A percentile compares a stretch with the other conserved stretches of the same genome.
Conservation (phyloP, 2,797 vertebrate genomes). For the Pseudocheirus occidentalis region DNA sequence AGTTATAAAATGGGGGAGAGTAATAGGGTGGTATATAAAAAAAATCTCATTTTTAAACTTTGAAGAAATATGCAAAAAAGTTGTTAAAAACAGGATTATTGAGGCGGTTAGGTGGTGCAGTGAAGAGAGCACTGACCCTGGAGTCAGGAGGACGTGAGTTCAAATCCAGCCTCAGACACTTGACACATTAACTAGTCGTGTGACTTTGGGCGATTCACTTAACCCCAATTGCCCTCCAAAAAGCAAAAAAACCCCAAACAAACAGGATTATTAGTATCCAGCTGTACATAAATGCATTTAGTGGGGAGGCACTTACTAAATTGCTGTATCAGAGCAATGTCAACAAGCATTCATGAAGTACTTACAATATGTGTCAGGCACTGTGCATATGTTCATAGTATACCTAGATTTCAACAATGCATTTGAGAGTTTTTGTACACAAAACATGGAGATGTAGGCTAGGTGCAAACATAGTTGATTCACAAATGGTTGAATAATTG, state of each 20-base stretch:
- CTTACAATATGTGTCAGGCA: not conserved
- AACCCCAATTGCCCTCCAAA: too few relatives aligned
- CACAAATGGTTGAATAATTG: not conserved
- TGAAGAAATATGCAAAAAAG: not conserved
- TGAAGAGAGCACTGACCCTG: too few relatives aligned
- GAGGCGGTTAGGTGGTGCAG: too few relatives aligned
- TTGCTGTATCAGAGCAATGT: not conserved
- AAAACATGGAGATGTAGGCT: not conserved
- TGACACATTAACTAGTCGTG: too few relatives aligned
- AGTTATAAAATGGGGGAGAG: not conserved
- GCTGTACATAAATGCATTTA: not conserved
- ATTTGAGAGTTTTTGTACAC: not conserved
- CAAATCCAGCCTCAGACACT: too few relatives aligned
- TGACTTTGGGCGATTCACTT: too few relatives aligned
- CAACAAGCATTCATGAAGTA: not conserved
- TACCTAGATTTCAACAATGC: not conserved
- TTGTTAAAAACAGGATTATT: not conserved
- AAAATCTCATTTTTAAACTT: not conserved
- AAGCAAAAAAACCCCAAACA: too few relatives aligned
- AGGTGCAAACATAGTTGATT: not conserved
- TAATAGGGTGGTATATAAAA: not conserved
- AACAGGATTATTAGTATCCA: not conserved
- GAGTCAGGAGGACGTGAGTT: too few relatives aligned
- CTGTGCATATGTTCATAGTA: not conserved
- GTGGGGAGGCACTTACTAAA: not conserved